Evolutionary conservation across 2,113 vertebrate genomes (phyloP), one percentile per base, ranked within the genome.

Genomic region (Etheostoma cragini): DNA sequence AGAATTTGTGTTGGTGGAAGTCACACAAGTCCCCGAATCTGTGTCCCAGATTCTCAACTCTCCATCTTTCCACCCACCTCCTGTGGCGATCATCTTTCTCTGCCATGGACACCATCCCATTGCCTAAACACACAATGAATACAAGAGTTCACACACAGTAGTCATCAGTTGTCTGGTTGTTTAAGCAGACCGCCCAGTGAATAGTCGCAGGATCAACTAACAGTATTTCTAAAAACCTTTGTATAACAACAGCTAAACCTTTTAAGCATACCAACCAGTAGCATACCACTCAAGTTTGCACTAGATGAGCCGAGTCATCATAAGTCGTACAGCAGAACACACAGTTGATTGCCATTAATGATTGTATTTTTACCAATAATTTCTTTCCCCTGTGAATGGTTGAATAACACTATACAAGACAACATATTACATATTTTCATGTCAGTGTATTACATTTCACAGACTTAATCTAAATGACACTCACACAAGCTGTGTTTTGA

Each of bases 101-200:
- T 95, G 93, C 96, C 96, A 97, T 60, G 96, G 93, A 89, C 95
- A 95, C 95, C 96, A 97, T 46, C 88, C 93, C 84, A 96, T 78
- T 13, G 95, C 95, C 95, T 96, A 12, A 24, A 72, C 8, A 75
- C 45, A 63, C 14, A 72, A 58, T 17, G 42, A 45, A 54, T 14
- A 69, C 33, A 72, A 16, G 54, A 73, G 17, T 26, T 54, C 22
- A 19, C 26, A 57, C 46, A 75, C 46, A 81, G 58, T 30, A 5
- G 15, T 38, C 54, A n/a, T 11, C 19, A 46, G n/a, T 15, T 72
- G 8, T 49, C 6, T 63, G 24, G 19, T 15, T 54, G 16, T 72
- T 53, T 4, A 22, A 66, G 24, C 11, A 19, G 5, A 42, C 30
- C 8, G 1, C n/a, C 47, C 26, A 26, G 7, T 57, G 58, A 67